Evolutionary conservation across 2,113 vertebrate genomes (phyloP), one percentile per base, ranked within the genome.

Genomic region (Uropsilus gracilis): DNA sequence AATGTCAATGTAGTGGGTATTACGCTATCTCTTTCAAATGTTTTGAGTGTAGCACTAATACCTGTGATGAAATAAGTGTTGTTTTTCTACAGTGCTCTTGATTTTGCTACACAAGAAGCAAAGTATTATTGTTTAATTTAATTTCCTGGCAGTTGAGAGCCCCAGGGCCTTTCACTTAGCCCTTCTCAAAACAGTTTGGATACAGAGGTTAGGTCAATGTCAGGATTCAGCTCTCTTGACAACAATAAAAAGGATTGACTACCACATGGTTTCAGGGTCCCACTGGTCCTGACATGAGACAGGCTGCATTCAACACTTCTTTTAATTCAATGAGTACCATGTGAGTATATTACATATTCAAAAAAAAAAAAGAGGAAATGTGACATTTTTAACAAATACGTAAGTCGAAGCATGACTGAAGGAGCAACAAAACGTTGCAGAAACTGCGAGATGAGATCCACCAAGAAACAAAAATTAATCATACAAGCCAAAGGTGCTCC

Each of bases 371-470:
- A 5, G 17, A 18, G 13, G 42, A 3, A 8, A 44, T 86, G 46
- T 46, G 18, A 8, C 55, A 69, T 39, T 89, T 90, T 86, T 63
- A 69, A 95, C 55, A n/a, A n/a, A n/a, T n/a, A n/a, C n/a, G n/a
- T n/a, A n/a, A n/a, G n/a, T n/a, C n/a, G n/a, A n/a, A n/a, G n/a
- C n/a, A n/a, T n/a, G n/a, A n/a, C n/a, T n/a, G n/a, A n/a, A n/a
- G n/a, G n/a, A n/a, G n/a, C n/a, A n/a, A n/a, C n/a, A n/a, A n/a
- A n/a, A n/a, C n/a, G n/a, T n/a, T n/a, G n/a, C n/a, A n/a, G n/a
- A n/a, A n/a, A n/a, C n/a, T n/a, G n/a, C n/a, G n/a, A n/a, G n/a
- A n/a, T n/a, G n/a, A n/a, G n/a, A n/a, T n/a, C n/a, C n/a, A n/a
- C n/a, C n/a, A n/a, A n/a, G n/a, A n/a, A n/a, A n/a, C n/a, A n/a